These are phyloP conservation scores for Coregonus suidteri DNA, from an alignment of 2,797 vertebrate genomes.

Conservation along the genomic window DNA sequence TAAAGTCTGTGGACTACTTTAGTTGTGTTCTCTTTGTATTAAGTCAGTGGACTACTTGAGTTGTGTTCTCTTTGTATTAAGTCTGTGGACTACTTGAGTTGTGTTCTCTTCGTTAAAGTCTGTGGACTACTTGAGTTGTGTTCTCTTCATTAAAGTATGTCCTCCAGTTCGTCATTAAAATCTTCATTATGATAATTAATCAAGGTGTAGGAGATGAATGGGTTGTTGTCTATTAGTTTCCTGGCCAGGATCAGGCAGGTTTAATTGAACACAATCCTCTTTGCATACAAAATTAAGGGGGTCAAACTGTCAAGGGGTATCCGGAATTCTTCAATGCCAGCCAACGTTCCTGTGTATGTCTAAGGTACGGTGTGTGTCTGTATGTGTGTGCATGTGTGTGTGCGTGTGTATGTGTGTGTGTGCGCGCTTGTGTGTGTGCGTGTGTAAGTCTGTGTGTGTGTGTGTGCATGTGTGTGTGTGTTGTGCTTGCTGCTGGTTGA, in stretches of 20 bases:
- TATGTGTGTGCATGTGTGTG: background rate
- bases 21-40: too few species aligned
- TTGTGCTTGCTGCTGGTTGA: constrained; percentile 47
- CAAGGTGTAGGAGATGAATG: constrained; percentile 48
- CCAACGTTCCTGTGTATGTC: constrained; percentile 30
- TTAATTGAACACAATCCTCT: constrained; percentile 56
- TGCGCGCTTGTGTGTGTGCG: too few species aligned
- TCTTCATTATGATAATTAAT: constrained; percentile 64
- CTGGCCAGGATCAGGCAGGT: constrained; percentile 25
- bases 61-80: too few species aligned
- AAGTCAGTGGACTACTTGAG: too few species aligned
- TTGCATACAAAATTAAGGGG: constrained; percentile 53
- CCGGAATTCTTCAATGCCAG: constrained; percentile 51
- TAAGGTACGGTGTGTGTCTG: constrained; percentile 27
- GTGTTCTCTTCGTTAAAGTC: too few species aligned
- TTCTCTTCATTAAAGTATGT: constrained; percentile 7
- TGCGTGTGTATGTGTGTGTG: too few species aligned
- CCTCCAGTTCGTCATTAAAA: constrained; percentile 58
- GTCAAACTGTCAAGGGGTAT: constrained; percentile 57
- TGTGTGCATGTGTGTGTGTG: too few species aligned
- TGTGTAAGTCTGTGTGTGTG: too few species aligned
- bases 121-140: background rate
- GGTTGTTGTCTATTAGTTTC: constrained; percentile 58
- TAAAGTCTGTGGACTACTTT: constrained; percentile 9
- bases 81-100: too few species aligned